Percentiles rank a stretch among this genome's conserved stretches.
Evolutionary conservation across 2,113 vertebrate genomes (phyloP).

Genomic region (Mesoclemmys tuberculata): DNA sequence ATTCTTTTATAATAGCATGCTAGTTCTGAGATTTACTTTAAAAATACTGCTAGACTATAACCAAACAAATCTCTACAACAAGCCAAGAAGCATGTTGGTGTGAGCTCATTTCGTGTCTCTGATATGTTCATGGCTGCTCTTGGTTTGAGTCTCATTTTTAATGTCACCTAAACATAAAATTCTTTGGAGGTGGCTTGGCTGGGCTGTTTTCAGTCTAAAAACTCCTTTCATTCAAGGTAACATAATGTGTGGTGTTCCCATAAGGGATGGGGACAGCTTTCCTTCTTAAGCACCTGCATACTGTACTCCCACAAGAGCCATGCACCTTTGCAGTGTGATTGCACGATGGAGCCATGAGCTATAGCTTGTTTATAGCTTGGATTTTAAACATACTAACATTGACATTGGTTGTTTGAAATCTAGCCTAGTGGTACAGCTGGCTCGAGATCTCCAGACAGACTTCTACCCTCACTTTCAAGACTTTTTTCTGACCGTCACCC

Average conservation of each 20-base stretch:
- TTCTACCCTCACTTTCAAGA: slow-evolving; percentile 96
- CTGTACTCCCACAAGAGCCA: background rate
- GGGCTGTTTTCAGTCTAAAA: background rate
- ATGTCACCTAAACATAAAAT: background rate
- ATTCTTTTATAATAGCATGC: background rate
- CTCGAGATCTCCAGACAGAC: slow-evolving; percentile 94
- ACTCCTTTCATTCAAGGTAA: background rate
- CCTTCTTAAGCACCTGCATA: background rate
- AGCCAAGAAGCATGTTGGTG: background rate
- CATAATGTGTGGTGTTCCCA: background rate
- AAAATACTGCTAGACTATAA: background rate
- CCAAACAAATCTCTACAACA: background rate
- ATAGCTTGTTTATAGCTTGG: background rate
- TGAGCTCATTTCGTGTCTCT: background rate
- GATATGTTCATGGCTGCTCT: background rate
- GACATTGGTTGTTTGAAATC: slow-evolving; percentile 32
- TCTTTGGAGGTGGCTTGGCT: background rate
- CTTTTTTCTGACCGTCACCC: slow-evolving; percentile 90
- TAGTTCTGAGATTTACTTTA: background rate
- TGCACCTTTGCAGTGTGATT: background rate
- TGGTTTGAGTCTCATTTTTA: background rate
- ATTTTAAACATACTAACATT: background rate
- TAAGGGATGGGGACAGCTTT: background rate
- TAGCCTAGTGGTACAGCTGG: slow-evolving; percentile 94
- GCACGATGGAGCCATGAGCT: background rate